A percentile compares a stretch with the other conserved stretches of the same genome.
These are phyloP conservation scores for Ciconia boyciana DNA, from an alignment of 2,113 vertebrate species.

Conservation along the genomic window DNA sequence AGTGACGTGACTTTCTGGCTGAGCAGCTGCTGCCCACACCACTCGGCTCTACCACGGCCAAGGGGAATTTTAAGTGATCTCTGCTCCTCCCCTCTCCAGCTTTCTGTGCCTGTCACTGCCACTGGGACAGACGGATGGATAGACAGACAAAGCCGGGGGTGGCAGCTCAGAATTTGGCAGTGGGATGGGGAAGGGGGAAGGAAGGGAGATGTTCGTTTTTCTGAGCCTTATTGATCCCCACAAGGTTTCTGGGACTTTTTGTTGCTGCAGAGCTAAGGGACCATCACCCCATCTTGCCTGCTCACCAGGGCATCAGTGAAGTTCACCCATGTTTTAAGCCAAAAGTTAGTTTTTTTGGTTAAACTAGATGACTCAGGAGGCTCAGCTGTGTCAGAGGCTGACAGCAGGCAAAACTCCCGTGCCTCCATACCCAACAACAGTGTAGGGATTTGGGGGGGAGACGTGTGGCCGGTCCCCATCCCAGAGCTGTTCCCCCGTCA, in stretches of 20 bases:
- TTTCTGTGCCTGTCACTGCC: not conserved
- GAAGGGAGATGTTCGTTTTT: not conserved
- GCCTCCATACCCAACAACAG: not conserved
- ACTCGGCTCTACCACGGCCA: not conserved
- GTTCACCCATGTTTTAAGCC: not conserved
- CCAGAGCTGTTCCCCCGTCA: not conserved
- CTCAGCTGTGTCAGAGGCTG: not conserved
- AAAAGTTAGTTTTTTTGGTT: not conserved
- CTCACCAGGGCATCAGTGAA: not conserved
- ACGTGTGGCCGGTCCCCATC: rapidly evolving
- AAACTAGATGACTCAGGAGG: not conserved
- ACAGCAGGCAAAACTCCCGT: not conserved
- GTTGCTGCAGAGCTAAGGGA: not conserved
- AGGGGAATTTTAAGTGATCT: not conserved
- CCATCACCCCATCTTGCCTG: not conserved
- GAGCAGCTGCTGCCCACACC: not conserved
- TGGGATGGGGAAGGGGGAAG: not conserved
- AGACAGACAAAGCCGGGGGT: not conserved
- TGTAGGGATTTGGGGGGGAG: not conserved
- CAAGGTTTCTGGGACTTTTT: not conserved
- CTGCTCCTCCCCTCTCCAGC: not conserved
- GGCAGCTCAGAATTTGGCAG: not conserved
- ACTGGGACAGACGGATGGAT: not conserved
- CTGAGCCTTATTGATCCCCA: not conserved
- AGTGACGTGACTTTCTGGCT: not conserved